Evolutionary conservation across 2,888 invertebrate species (phyloP).

Genomic region (Tineola bisselliella): DNA sequence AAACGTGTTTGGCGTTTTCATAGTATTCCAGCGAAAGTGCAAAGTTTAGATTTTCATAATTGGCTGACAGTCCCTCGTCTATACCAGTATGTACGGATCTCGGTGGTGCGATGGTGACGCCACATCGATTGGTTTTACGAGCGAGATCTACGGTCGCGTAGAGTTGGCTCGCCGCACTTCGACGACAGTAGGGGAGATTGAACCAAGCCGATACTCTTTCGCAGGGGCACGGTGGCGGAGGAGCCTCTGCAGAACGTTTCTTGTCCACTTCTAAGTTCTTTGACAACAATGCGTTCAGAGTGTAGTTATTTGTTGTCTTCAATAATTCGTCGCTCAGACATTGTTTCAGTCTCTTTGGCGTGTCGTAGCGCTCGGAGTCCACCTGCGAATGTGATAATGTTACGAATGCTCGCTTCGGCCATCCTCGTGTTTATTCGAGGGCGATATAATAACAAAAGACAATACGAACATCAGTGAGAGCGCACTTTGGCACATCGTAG

Average conservation of each 20-base stretch:
- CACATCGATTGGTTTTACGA: constrained; percentile 63
- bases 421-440: no score
- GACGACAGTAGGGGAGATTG: constrained; percentile 20
- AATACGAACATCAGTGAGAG: neutral
- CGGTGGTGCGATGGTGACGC: neutral
- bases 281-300: constrained; percentile 65
- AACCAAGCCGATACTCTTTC: neutral
- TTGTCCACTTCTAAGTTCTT: constrained; percentile 59
- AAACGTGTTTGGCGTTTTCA: constrained; percentile 78
- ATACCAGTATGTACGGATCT: neutral
- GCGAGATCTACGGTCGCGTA: constrained; percentile 78
- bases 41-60: constrained; percentile 80
- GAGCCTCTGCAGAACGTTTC: neutral
- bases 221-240: neutral
- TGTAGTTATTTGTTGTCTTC: constrained; percentile 55
- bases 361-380: constrained; percentile 75
- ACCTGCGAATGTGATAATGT: constrained; percentile 24
- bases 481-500: constrained; percentile 79
- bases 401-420: no score
- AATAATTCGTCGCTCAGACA: constrained; percentile 66
- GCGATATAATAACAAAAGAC: neutral
- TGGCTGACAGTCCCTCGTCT: constrained; percentile 31
- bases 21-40: constrained; percentile 80
- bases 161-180: constrained; percentile 21
- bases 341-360: constrained; percentile 76